These are phyloP conservation scores for Otolemur crassicaudatus DNA, from an alignment of 2,797 vertebrate species.

Conservation along the genomic window DNA sequence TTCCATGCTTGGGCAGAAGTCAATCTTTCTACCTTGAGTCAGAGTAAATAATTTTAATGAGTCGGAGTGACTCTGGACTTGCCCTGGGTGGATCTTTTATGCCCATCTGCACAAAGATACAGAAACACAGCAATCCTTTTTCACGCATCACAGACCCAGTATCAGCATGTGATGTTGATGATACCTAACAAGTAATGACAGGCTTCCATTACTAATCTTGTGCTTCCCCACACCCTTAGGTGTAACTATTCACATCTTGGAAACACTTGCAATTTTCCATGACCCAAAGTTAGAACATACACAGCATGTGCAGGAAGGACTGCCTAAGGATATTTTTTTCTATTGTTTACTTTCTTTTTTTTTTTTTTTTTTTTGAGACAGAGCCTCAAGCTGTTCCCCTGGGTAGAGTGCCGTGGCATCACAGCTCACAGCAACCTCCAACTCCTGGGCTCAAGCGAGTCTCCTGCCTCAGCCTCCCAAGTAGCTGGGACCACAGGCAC, in stretches of 20 bases:
- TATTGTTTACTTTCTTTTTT: slow-evolving; percentile 58
- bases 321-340: slow-evolving; percentile 8
- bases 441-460: no score
- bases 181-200: slow-evolving; percentile 69
- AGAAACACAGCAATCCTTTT: neutral
- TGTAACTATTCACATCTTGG: slow-evolving; percentile 21
- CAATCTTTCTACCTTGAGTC: slow-evolving; percentile 48
- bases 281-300: slow-evolving; percentile 8
- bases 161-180: slow-evolving; percentile 43
- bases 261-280: slow-evolving; percentile 36
- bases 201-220: slow-evolving; percentile 38
- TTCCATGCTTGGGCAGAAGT: neutral
- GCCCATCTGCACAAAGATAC: neutral
- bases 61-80: slow-evolving; percentile 26
- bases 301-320: neutral
- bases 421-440: no score
- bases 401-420: no score
- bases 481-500: no score
- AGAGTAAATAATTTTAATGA: slow-evolving; percentile 39
- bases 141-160: neutral
- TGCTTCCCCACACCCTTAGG: slow-evolving; percentile 1
- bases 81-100: neutral
- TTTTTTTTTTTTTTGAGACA: no score
- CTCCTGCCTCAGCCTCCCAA: no score
- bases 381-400: no score